Evolutionary conservation across 2,797 vertebrate species (phyloP), one percentile per base, ranked within the genome.

Genomic region (Gallirallus australis): DNA sequence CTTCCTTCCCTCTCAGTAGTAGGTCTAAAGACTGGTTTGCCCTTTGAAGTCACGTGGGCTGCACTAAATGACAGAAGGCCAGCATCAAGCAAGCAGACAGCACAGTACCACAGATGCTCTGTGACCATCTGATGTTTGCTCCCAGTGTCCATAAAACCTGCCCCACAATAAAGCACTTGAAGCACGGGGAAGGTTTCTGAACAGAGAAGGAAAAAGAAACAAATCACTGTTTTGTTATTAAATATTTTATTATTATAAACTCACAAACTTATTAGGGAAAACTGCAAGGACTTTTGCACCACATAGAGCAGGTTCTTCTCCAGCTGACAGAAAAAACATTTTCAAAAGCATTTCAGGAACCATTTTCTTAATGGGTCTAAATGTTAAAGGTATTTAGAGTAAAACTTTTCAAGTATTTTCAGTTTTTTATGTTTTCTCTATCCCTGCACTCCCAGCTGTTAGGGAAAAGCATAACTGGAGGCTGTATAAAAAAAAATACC

Each of bases 181-280:
- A 71, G 12, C 27, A 25, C 2, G 21, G 59, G 27, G 37, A 12
- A 61, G 5, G 16, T 11, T 84, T 89, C 63, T 84, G 37, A 77
- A 70, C 37, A 70, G 5, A 17, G 5, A 27, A 89, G 24, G 56
- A 54, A 86, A 39, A 7, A 66, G 4, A 85, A 56, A 53, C 28
- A 75, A 61, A 71, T n/a, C 30, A 65, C 20, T 53, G 9, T 23
- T 47, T 24, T 0, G 4, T 20, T 81, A 45, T 64, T 86, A 82
- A 88, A 77, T 73, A 60, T 2, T 42, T 87, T 93, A 86, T 94
- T 90, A 94, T 75, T 82, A 89, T 56, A 92, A 86, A 86, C 14
- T 16, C 40, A 42, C 17, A 66, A 31, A 48, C 21, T 31, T 73
- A 20, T 61, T 14, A 35, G 24, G 42, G 28, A 68, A 66, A 60